Evolutionary conservation across 2,888 invertebrate species (phyloP).

Genomic region (Halictus quadricinctus): DNA sequence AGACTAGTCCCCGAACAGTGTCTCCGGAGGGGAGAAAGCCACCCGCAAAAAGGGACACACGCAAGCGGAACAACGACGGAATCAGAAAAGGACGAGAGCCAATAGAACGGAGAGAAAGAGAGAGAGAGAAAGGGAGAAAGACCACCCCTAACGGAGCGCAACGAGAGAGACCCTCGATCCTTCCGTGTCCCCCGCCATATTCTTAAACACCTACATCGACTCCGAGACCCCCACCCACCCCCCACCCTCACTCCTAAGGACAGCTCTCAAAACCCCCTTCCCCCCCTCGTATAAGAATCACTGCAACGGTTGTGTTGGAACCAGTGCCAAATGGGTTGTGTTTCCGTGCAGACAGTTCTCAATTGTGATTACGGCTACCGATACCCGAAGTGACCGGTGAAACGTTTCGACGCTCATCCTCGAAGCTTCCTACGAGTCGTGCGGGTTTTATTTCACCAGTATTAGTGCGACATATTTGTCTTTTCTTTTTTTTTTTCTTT

Average conservation of each 20-base stretch:
- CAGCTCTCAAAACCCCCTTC: constrained; percentile 60
- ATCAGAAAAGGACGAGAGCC: constrained; percentile 26
- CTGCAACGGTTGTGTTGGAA: constrained; percentile 78
- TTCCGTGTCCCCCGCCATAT: constrained; percentile 67
- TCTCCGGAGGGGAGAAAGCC: constrained; percentile 1
- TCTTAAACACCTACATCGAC: constrained; percentile 59
- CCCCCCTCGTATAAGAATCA: constrained; percentile 79
- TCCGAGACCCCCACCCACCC: constrained; percentile 45
- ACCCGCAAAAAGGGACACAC: constrained; percentile 45
- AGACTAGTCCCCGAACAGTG: constrained; percentile 1
- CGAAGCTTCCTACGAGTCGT: not conserved
- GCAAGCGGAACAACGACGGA: constrained; percentile 12
- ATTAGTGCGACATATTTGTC: not conserved
- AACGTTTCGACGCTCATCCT: constrained; percentile 19
- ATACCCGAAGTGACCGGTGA: constrained; percentile 30
- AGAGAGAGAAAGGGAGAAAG: constrained; percentile 39
- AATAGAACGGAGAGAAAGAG: constrained; percentile 42
- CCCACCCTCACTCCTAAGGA: constrained; percentile 44
- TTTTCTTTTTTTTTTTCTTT: not conserved
- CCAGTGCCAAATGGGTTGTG: constrained; percentile 79
- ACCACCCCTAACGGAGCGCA: constrained; percentile 64
- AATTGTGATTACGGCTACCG: constrained; percentile 48
- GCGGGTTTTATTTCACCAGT: not conserved
- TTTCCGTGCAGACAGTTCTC: constrained; percentile 75
- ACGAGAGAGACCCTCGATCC: constrained; percentile 15